These are phyloP conservation scores for Oeneis ivallda DNA, from an alignment of 2,888 invertebrate species.

Conservation along the genomic window DNA sequence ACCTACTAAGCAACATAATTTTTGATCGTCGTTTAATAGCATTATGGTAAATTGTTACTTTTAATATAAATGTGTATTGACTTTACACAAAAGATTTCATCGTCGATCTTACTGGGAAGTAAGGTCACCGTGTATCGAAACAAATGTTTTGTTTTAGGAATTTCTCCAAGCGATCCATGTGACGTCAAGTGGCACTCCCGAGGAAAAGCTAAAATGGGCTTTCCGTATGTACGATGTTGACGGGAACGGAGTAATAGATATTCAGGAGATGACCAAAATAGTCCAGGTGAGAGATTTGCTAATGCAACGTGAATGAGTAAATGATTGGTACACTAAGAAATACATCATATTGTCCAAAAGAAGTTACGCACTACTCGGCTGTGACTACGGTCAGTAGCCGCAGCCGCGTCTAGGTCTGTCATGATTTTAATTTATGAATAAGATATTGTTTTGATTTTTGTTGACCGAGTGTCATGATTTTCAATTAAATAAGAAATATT, in stretches of 20 bases:
- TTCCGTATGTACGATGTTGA: constrained; percentile 99
- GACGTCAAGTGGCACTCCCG: constrained; percentile 97
- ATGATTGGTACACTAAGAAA: not conserved
- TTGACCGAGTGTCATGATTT: no score
- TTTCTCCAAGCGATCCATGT: constrained; percentile 98
- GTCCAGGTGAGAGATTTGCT: constrained; percentile 89
- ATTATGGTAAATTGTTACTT: not conserved
- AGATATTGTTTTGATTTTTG: no score
- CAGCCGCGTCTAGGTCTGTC: no score
- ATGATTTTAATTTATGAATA: no score
- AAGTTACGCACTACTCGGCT: no score
- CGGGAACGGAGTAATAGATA: constrained; percentile 98
- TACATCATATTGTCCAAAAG: no score
- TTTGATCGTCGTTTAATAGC: constrained; percentile 10
- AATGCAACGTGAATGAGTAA: not conserved
- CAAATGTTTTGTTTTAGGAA: constrained; percentile 86
- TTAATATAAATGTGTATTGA: not conserved
- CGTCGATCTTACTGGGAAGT: constrained; percentile 30
- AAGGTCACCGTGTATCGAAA: constrained; percentile 44
- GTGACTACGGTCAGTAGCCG: no score
- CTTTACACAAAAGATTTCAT: not conserved
- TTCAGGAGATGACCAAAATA: constrained; percentile 99
- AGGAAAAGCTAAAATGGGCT: constrained; percentile 99
- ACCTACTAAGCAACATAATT: constrained; percentile 19
- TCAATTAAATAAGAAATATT: no score